Evolutionary conservation across 1,140 invertebrate genomes (phyloP), one percentile per base, ranked within the genome.

Genomic region (Calephelis virginiensis): DNA sequence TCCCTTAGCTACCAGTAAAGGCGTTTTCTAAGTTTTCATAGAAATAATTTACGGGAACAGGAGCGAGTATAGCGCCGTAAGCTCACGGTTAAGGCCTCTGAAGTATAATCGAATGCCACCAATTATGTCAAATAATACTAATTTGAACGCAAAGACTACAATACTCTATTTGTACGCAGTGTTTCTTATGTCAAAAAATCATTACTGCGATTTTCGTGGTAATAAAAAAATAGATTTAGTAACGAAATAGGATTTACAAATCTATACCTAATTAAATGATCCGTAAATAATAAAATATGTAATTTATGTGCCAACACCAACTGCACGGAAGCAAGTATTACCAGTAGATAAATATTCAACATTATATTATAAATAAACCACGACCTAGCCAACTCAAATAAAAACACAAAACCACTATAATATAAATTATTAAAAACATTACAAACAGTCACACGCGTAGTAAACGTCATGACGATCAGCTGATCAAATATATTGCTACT

Each of bases 401-500:
- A 86, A 85, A 85, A 86, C 77, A 81, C 75, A 81, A 74, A 78
- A 83, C 78, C 75, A 82, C 78, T 82, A 80, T 82, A 87, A 86
- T 86, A 88, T 90, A 90, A 89, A 88, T 90, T 90, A 90, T 89
- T 80, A 90, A 89, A 90, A 88, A 88, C 82, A 86, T 81, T 80
- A 81, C 84, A 81, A 77, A 77, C 76, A 77, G 70, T 73, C 76
- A 76, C 81, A 79, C 80, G 75, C 74, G 80, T 82, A 82, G 81
- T 89, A 89, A 89, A 91, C 82, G 89, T 91, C 89, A 89, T 78
- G 75, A 66, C 85, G 89, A 91, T 91, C 89, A 91, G 89, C 89
- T 91, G 89, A 89, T 91, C 86, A 91, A 91, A 91, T 91, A 91
- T 89, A 91, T 89, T 89, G 85, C 89, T 87, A 87, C 88, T 89